A percentile compares a stretch with the other conserved stretches of the same genome.
These are phyloP conservation scores for Monomorium pharaonis DNA, from an alignment of 1,140 invertebrate species.

Conservation along the genomic window DNA sequence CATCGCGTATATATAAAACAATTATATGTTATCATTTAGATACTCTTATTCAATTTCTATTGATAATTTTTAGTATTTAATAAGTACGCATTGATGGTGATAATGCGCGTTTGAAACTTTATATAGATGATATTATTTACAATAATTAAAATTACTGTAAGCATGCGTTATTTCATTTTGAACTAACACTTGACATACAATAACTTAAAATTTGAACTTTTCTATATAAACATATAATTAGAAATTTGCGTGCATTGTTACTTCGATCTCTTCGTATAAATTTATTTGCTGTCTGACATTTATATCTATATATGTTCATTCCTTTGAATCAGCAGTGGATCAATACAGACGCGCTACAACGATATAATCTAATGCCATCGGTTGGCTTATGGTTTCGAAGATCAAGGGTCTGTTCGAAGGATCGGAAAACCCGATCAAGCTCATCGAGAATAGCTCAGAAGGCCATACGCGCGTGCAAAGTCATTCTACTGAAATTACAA, in stretches of 20 bases:
- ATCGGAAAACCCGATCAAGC: conserved; percentile 24
- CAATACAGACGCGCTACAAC: neutral
- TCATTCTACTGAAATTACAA: conserved; percentile 81
- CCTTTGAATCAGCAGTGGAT: neutral
- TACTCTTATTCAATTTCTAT: neutral
- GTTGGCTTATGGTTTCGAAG: conserved; percentile 1
- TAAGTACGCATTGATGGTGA: neutral
- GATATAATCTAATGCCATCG: conserved; percentile 3
- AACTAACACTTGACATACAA: neutral
- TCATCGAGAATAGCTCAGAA: conserved; percentile 22
- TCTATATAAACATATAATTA: neutral
- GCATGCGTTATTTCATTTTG: neutral
- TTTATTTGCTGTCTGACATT: neutral
- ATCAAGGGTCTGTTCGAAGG: neutral
- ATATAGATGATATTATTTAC: neutral
- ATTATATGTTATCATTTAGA: neutral
- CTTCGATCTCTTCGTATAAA: neutral
- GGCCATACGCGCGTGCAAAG: conserved; percentile 9
- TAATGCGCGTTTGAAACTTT: neutral
- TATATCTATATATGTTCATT: neutral
- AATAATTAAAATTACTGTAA: neutral
- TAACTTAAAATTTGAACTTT: neutral
- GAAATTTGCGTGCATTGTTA: neutral
- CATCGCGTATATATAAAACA: neutral
- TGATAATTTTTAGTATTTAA: neutral